phyloP scores from a whole-genome alignment of 1,140 invertebrate genomes.

The Dendrolimus kikuchii region DNA sequence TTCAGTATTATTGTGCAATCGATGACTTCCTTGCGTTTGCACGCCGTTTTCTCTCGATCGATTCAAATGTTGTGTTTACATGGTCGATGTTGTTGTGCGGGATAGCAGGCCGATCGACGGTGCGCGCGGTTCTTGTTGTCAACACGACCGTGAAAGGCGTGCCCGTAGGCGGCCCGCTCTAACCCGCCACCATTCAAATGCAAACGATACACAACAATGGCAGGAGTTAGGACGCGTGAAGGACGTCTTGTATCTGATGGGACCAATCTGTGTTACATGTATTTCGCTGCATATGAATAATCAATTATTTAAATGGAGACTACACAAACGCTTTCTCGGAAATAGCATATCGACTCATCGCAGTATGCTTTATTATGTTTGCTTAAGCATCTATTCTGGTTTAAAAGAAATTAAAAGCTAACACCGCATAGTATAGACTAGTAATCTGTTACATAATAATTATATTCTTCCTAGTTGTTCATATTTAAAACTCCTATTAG shows the following conservation, averaged over 20 bases:
- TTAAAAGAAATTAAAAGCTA: slow-evolving; percentile 30
- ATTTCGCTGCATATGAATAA: slow-evolving; percentile 67
- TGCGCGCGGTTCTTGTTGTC: slow-evolving; percentile 27
- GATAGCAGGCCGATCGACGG: neutral
- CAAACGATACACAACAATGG: slow-evolving; percentile 63
- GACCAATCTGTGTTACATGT: slow-evolving; percentile 59
- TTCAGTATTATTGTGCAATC: slow-evolving; percentile 26
- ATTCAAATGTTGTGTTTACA: slow-evolving; percentile 8
- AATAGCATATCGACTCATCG: slow-evolving; percentile 28
- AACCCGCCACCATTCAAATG: slow-evolving; percentile 58
- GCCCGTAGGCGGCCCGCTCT: slow-evolving; percentile 43
- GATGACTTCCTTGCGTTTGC: slow-evolving; percentile 4
- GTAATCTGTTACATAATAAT: slow-evolving; percentile 67
- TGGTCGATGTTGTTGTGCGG: slow-evolving; percentile 3
- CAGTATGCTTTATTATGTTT: slow-evolving; percentile 25
- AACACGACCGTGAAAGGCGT: slow-evolving; percentile 36
- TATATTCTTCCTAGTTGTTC: slow-evolving; percentile 68
- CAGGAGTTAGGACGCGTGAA: slow-evolving; percentile 70
- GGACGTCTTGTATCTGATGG: slow-evolving; percentile 66
- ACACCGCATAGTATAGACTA: slow-evolving; percentile 43
- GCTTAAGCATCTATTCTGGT: slow-evolving; percentile 15
- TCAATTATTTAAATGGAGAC: slow-evolving; percentile 64
- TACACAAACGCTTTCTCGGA: slow-evolving; percentile 55
- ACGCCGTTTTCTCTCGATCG: neutral
- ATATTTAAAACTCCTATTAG: slow-evolving; percentile 71